phyloP scores from a whole-genome alignment of 1,140 invertebrate genomes.

The Drosophila cardini region DNA sequence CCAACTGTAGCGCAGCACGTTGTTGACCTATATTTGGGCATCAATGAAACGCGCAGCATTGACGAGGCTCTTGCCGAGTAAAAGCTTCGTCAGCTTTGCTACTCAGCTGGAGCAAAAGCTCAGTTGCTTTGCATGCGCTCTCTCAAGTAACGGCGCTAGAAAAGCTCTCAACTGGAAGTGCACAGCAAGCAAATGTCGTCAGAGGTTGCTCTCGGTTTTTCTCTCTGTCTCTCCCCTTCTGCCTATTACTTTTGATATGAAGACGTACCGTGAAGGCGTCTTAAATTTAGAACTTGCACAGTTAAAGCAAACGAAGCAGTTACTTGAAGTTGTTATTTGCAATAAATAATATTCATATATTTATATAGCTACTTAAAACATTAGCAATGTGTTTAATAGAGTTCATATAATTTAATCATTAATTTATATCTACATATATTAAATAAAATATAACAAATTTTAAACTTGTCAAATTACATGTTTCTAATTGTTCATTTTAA shows the following conservation, averaged over 20 bases:
- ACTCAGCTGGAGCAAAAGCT: constrained; percentile 39
- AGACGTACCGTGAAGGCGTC: constrained; percentile 1
- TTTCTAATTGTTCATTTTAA: too few species aligned
- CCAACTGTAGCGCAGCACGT: constrained; percentile 49
- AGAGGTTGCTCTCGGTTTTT: constrained; percentile 31
- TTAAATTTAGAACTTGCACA: too few species aligned
- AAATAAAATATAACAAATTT: too few species aligned
- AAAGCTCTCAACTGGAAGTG: constrained; percentile 63
- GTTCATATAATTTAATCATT: too few species aligned
- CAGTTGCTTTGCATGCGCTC: neutral
- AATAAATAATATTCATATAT: too few species aligned
- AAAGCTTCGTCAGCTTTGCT: constrained; percentile 40
- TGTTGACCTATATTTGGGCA: constrained; percentile 84
- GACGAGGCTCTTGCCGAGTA: constrained; percentile 28
- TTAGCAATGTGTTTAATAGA: too few species aligned
- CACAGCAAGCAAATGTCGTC: constrained; percentile 14
- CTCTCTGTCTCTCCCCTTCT: constrained; percentile 18
- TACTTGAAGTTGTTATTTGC: too few species aligned
- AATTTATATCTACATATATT: too few species aligned
- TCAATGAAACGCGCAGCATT: constrained; percentile 73
- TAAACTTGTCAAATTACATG: too few species aligned
- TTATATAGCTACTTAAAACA: too few species aligned
- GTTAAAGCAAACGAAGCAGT: neutral
- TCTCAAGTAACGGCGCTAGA: constrained; percentile 1
- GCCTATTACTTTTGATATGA: neutral